phyloP scores from a whole-genome alignment of 2,797 vertebrate genomes.

The Calcarius lapponicus region DNA sequence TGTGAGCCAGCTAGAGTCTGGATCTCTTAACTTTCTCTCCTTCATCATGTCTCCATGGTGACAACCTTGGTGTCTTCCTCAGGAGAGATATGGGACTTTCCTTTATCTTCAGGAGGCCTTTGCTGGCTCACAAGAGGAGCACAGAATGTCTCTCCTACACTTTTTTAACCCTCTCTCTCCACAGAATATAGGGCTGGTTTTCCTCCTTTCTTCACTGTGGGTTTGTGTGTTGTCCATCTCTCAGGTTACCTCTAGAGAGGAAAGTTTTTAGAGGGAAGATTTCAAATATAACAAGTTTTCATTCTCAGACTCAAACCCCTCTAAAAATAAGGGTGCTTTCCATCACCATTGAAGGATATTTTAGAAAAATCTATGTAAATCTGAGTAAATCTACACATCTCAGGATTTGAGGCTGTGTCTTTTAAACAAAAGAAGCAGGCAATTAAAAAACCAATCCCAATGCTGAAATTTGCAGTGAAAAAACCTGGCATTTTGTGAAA shows the following conservation, averaged over 20 bases:
- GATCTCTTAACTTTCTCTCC: too few species aligned
- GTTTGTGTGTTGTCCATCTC: neutral
- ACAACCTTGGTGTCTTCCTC: too few species aligned
- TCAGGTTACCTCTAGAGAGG: neutral
- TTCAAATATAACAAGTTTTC: neutral
- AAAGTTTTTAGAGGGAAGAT: neutral
- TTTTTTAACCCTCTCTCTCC: neutral
- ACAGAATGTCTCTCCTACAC: too few species aligned
- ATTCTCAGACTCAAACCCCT: neutral
- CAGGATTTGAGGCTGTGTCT: neutral
- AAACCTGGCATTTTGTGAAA: neutral
- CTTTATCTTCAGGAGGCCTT: too few species aligned
- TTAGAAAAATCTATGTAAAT: neutral
- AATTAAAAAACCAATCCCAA: neutral
- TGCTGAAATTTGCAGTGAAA: neutral
- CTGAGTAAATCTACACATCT: rapidly evolving
- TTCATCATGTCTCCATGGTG: too few species aligned
- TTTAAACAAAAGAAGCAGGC: neutral
- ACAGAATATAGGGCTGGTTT: neutral
- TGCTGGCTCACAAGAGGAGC: too few species aligned
- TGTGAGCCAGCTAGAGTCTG: too few species aligned
- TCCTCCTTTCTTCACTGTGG: neutral
- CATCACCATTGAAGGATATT: neutral
- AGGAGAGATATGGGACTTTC: too few species aligned
- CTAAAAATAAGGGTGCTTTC: neutral